Conservation (phyloP, 1,140 invertebrate genomes). For the Oscheius sp. region DNA sequence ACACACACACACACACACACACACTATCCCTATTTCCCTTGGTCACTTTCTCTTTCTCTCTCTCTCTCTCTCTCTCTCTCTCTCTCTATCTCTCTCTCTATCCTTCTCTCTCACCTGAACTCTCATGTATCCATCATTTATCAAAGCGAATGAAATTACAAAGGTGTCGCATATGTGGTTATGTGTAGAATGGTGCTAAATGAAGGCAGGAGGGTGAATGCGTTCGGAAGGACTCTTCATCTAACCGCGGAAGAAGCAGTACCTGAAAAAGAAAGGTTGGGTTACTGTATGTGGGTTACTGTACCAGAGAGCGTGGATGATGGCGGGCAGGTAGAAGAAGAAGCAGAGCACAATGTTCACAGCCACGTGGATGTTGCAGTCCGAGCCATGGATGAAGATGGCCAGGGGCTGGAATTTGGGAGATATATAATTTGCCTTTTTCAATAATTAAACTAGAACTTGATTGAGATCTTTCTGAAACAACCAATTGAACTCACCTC, state of each 20-base stretch:
- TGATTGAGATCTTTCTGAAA: conserved; percentile 1
- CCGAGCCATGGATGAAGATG: conserved; percentile 43
- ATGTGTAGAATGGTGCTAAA: neutral
- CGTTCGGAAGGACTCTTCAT: neutral
- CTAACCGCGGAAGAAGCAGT: conserved; percentile 27
- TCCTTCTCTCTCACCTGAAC: too few relatives aligned
- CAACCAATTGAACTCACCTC: too few relatives aligned
- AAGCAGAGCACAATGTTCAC: conserved; percentile 45
- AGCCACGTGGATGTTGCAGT: conserved; percentile 44
- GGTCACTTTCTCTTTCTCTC: too few relatives aligned
- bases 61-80: too few relatives aligned
- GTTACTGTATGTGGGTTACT: too few relatives aligned
- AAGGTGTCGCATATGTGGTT: neutral
- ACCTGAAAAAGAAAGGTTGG: neutral
- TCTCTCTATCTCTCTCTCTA: too few relatives aligned
- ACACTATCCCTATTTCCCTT: too few relatives aligned
- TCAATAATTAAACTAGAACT: neutral
- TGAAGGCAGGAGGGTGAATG: conserved; percentile 5
- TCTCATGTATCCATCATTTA: too few relatives aligned
- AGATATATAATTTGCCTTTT: neutral
- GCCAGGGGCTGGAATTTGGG: conserved; percentile 36
- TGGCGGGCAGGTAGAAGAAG: conserved; percentile 42
- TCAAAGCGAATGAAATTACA: neutral
- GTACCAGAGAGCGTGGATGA: conserved; percentile 45
- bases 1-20: too few relatives aligned